Conservation (phyloP, 1,140 invertebrate species). For the Cardiocondyla obscurior region DNA sequence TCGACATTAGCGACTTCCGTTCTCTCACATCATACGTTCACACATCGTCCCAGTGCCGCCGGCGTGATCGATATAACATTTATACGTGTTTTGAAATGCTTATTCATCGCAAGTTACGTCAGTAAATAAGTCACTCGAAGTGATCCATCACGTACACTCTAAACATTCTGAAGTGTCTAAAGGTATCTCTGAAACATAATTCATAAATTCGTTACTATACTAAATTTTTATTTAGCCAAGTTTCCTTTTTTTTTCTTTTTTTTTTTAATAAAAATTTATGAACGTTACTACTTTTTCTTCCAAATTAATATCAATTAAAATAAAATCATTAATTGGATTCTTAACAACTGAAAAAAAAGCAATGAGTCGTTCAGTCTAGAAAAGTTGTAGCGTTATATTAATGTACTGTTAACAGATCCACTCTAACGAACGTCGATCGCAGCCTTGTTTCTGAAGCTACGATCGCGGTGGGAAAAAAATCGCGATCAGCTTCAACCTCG, state of each 20-base stretch:
- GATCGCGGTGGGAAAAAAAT: not conserved
- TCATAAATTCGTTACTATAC: not conserved
- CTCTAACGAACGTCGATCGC: not conserved
- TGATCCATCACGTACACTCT: not conserved
- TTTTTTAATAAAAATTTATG: too few relatives aligned
- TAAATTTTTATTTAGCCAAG: not conserved
- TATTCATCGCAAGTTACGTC: not conserved
- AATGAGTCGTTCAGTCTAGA: not conserved
- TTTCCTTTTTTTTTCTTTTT: too few relatives aligned
- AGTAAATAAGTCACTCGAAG: not conserved
- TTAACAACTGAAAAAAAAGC: not conserved
- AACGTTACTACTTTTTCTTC: not conserved
- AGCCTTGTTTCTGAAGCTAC: not conserved
- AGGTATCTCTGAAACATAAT: not conserved
- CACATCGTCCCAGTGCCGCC: not conserved
- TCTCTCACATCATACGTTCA: conserved; percentile 59
- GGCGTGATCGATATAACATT: conserved; percentile 2
- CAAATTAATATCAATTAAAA: not conserved
- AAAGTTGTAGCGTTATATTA: not conserved
- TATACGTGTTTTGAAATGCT: not conserved
- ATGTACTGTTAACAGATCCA: not conserved
- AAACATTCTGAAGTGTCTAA: not conserved
- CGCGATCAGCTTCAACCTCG: not conserved
- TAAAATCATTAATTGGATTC: not conserved
- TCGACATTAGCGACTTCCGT: conserved; percentile 72